phyloP scores from a whole-genome alignment of 2,888 invertebrate genomes.

The Allygus modestus region DNA sequence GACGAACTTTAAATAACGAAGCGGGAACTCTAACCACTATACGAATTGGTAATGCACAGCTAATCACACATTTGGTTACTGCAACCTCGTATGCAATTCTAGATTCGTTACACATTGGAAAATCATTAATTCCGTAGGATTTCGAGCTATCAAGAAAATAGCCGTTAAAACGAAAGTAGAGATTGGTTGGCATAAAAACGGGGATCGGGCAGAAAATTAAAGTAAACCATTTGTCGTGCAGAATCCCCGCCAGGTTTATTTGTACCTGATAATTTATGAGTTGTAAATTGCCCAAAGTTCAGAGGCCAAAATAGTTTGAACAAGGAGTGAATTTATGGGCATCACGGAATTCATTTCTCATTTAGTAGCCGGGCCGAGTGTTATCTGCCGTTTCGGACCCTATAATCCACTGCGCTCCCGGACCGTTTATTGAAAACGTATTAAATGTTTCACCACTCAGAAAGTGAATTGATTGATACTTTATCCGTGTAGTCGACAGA shows the following conservation, averaged over 20 bases:
- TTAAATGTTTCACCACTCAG: slow-evolving; percentile 19
- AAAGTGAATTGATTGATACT: not conserved
- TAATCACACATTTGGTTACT: too few species aligned
- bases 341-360: slow-evolving; percentile 43
- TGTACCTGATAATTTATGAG: slow-evolving; percentile 41
- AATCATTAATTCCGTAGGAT: not conserved
- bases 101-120: not conserved
- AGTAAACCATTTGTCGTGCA: slow-evolving; percentile 30
- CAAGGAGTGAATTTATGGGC: slow-evolving; percentile 38
- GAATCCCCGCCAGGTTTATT: slow-evolving; percentile 38
- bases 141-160: not conserved
- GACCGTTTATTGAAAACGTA: slow-evolving; percentile 2
- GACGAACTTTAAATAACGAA: too few species aligned
- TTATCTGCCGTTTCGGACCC: not conserved
- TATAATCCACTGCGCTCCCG: not conserved
- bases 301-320: slow-evolving; percentile 45
- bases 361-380: slow-evolving; percentile 35
- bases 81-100: not conserved
- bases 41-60: too few species aligned
- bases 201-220: slow-evolving; percentile 9
- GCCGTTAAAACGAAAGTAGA: not conserved
- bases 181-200: not conserved
- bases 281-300: slow-evolving; percentile 45
- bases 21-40: too few species aligned
- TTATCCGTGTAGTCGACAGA: not conserved